phyloP scores from a whole-genome alignment of 2,888 invertebrate species.

The Luffia ferchaultella region DNA sequence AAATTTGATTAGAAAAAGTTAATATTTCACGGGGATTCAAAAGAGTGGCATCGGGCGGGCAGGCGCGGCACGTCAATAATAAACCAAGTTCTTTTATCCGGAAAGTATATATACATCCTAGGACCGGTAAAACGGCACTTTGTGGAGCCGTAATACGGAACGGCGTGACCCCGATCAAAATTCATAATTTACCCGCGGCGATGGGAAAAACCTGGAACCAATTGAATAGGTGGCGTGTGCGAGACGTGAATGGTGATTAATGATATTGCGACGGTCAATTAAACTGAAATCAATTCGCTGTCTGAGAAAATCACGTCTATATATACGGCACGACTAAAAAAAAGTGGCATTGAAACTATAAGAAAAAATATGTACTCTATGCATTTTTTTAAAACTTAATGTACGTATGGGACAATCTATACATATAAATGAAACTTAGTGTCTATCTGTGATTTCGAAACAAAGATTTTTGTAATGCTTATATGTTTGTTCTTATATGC shows the following conservation, averaged over 20 bases:
- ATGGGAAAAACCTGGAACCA: conserved; percentile 30
- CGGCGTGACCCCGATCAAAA: conserved; percentile 14
- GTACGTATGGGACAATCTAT: too few relatives aligned
- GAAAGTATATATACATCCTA: neutral
- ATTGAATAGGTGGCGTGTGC: conserved; percentile 32
- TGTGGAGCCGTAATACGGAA: neutral
- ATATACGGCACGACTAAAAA: too few relatives aligned
- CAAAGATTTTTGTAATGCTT: too few relatives aligned
- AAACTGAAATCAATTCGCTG: neutral
- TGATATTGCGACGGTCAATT: neutral
- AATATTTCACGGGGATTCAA: neutral
- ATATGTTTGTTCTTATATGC: too few relatives aligned
- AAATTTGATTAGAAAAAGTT: neutral
- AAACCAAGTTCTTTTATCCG: neutral
- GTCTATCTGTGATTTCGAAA: too few relatives aligned
- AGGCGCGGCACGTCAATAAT: neutral
- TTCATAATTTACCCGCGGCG: conserved; percentile 27
- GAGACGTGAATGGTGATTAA: conserved; percentile 35
- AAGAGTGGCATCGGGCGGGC: neutral
- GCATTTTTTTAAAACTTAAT: too few relatives aligned
- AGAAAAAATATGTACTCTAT: too few relatives aligned
- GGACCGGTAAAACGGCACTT: neutral
- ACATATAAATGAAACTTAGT: too few relatives aligned
- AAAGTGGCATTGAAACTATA: too few relatives aligned
- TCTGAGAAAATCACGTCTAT: too few relatives aligned